A percentile compares a stretch with the other conserved stretches of the same genome.
Conservation (phyloP, 1,140 invertebrate species). For the Trichonephila clavata region DNA sequence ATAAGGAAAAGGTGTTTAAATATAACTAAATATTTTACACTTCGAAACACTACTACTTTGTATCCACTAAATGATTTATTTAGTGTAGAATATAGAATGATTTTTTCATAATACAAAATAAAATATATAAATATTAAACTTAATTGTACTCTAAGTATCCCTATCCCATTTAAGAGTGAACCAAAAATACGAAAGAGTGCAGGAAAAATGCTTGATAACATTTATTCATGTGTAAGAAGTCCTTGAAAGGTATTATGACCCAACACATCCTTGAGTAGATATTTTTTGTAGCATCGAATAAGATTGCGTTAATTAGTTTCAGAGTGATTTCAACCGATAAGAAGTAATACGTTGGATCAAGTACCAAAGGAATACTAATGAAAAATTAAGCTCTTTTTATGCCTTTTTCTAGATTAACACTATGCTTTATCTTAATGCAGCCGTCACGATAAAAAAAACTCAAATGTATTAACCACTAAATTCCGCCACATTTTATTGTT, state of each 20-base stretch:
- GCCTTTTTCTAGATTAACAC: not conserved
- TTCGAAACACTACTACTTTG: too few relatives aligned
- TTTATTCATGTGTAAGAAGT: not conserved
- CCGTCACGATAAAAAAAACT: not conserved
- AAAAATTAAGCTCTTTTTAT: not conserved
- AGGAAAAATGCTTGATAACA: too few relatives aligned
- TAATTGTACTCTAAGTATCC: too few relatives aligned
- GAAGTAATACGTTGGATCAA: not conserved
- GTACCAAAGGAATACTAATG: not conserved
- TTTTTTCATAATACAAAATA: too few relatives aligned
- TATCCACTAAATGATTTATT: too few relatives aligned
- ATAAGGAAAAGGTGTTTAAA: too few relatives aligned
- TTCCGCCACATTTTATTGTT: not conserved
- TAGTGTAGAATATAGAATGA: too few relatives aligned
- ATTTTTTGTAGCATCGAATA: not conserved
- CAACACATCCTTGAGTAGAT: not conserved
- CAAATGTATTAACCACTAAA: not conserved
- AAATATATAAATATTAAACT: too few relatives aligned
- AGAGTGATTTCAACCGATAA: not conserved
- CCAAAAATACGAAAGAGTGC: too few relatives aligned
- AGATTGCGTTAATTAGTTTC: not conserved
- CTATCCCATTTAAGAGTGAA: too few relatives aligned
- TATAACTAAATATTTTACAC: too few relatives aligned
- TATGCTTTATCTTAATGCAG: too few relatives aligned
- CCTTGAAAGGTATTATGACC: not conserved